Conservation (phyloP, 23 tunicate species). For the Halocynthia roretzi region DNA sequence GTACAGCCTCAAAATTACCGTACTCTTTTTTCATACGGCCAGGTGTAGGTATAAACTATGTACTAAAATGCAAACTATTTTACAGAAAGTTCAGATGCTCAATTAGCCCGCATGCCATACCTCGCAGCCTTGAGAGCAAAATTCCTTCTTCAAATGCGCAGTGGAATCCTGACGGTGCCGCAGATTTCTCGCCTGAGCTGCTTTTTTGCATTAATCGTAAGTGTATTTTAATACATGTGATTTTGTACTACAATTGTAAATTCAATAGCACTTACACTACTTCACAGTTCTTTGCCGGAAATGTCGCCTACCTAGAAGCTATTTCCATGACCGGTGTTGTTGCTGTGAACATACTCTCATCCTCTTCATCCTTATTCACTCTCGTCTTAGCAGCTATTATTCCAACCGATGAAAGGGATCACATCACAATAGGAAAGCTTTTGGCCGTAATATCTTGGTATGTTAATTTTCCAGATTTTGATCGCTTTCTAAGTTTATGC, state of each 20-base stretch:
- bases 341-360: constrained; percentile 66
- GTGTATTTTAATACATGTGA: background rate
- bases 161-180: constrained; percentile 39
- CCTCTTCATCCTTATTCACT: constrained; percentile 80
- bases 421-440: constrained; percentile 53
- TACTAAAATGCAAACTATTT: too few relatives aligned
- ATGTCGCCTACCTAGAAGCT: constrained; percentile 83
- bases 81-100: constrained; percentile 45
- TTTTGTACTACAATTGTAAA: background rate
- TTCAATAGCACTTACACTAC: background rate
- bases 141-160: constrained; percentile 8
- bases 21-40: too few relatives aligned
- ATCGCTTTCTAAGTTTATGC: too few relatives aligned
- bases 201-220: constrained; percentile 62
- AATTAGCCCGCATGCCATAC: constrained; percentile 79
- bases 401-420: constrained; percentile 54
- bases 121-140: constrained; percentile 71
- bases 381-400: constrained; percentile 70
- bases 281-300: constrained; percentile 84
- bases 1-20: too few relatives aligned
- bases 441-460: constrained; percentile 70
- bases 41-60: too few relatives aligned
- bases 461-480: constrained; percentile 4
- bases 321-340: constrained; percentile 48
- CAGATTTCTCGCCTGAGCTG: constrained; percentile 64